Evolutionary conservation across 2,797 vertebrate genomes (phyloP).

Genomic region (Fringilla coelebs): DNA sequence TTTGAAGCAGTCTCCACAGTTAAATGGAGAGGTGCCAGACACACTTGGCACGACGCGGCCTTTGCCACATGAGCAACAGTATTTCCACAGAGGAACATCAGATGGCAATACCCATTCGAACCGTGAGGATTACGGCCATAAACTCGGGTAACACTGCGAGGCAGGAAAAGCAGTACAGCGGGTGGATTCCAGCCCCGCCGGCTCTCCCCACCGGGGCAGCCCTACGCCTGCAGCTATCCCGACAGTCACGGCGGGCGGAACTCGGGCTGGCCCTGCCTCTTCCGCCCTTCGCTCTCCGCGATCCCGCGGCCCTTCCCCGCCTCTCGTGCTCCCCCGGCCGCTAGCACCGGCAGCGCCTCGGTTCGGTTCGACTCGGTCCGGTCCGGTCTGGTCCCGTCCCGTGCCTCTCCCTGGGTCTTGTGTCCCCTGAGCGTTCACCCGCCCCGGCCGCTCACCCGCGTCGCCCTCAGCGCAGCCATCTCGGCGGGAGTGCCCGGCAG

Average conservation of each 20-base stretch:
- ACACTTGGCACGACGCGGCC: not conserved
- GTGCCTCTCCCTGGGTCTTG: not conserved
- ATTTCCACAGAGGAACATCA: too few relatives aligned
- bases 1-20: not conserved
- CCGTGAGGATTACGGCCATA: not conserved
- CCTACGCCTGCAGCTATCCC: not conserved
- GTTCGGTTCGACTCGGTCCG: accelerated
- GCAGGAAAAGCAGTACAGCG: too few relatives aligned
- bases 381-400: not conserved
- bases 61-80: not conserved
- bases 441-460: not conserved
- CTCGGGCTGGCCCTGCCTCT: not conserved
- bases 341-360: not conserved
- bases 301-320: not conserved
- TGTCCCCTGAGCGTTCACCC: not conserved
- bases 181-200: not conserved
- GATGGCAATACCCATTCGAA: not conserved
- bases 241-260: not conserved
- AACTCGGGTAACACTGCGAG: not conserved
- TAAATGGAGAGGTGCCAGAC: not conserved
- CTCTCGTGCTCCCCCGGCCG: not conserved
- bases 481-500: not conserved
- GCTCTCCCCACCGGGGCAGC: too few relatives aligned
- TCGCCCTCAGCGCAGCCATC: not conserved
- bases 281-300: not conserved